Base-by-base conservation (phyloP, 2,113 vertebrate species). In the Zapornia atra region DNA sequence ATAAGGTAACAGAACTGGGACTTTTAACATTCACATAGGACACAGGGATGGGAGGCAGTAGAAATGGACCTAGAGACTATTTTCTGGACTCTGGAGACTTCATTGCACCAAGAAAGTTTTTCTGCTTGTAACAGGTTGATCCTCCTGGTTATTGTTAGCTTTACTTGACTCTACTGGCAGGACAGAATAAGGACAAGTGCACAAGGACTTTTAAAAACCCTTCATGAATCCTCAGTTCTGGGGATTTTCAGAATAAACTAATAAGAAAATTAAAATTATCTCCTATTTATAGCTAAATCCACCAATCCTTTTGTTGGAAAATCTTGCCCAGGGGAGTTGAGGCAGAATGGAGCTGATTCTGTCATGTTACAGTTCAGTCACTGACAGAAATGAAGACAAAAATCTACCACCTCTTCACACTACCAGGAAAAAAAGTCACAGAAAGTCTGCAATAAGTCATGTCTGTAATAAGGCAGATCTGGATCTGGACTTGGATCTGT, bases 41-140 rank as follows among this genome's bases (percentile, higher is more conserved):
- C 9, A 3, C 2, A 1, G 17, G 3, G 4, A 5, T 48, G 9
- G 5, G 13, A 86, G 3, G 33, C 16, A 53, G 29, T 26, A 70
- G 40, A 78, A 82, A 85, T 34, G 4, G 10, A 5, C 11, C 33
- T 29, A 36, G 40, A 48, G 9, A 19, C 6, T 48, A 29, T 64
- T 82, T 84, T 66, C 36, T 76, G 51, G 28, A 28, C 28, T 54
- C 14, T 71, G 29, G 61, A 88, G 15, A 29, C 12, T 51, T 3
- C 5, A 17, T 0, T 50, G 17, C 15, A 46, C 31, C 54, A 25
- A 61, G n/a, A 70, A 90, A 65, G 2, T 6, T 56, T 78, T 70
- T 28, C 31, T 66, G 19, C 5, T 10, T 82, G 4, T 42, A 68
- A 60, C 11, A 69, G 28, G 13, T 29, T 68, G 38, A 79, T 31